Evolutionary conservation across 37 sponge, comb jelly and placozoan genomes (phyloP), one percentile per base, ranked within the genome.

Genomic region (Haliclona indistincta): DNA sequence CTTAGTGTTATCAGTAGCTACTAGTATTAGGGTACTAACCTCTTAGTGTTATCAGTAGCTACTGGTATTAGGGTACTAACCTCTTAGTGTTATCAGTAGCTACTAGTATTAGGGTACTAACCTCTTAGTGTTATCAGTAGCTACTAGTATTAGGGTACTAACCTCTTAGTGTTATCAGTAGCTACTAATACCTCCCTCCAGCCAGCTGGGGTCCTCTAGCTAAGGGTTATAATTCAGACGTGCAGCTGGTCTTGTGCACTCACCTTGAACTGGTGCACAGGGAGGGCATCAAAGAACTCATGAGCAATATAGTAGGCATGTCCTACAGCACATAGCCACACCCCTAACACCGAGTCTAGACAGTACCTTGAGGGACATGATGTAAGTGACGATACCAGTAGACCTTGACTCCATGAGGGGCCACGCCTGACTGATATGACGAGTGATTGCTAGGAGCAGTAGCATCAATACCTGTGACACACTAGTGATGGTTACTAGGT

Each of bases 281-380:
- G 96, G 2, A 98, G 85, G 42, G 96, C 99, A 87, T 98, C 99
- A 72, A 98, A 95, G 77, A 98, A 98, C 79, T 98, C 99, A 39
- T 95, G 94, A 34, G 97, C 93, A 54, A 98, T 64, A 54, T 76
- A 83, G 68, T 86, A 94, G 34, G 77, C 68, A n/a, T 56, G 63
- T 5, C 73, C 86, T 87, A 56, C 1, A 30, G 3, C 25, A 63
- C 60, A 54, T 10, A 34, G 1, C 2, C 23, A 49, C 32, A 33
- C 69, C 4, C 20, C 3, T n/a, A 66, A 47, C 53, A 20, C 5
- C 20, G 43, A 68, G 39, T 8, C 38, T 41, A 2, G 26, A 25
- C 11, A n/a, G 8, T 2, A 77, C 87, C 81, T 63, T 32, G 8
- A 4, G 95, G 95, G 2, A 94, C 88, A 63, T 94, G 84, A 34